phyloP scores from a whole-genome alignment of 2,888 invertebrate genomes.

The Gortyna flavago region DNA sequence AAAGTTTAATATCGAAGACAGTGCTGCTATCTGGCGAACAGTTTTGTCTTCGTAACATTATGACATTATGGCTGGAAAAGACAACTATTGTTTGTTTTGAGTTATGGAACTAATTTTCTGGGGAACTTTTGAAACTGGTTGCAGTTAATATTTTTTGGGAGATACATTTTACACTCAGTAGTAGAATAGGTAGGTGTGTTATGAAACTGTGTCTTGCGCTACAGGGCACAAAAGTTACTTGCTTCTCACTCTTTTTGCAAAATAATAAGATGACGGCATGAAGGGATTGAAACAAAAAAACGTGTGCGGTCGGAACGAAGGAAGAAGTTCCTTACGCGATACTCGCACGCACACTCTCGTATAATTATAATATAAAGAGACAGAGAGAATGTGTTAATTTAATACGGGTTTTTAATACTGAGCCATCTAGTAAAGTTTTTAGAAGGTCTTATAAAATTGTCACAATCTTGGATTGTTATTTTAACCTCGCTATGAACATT shows the following conservation, averaged over 20 bases:
- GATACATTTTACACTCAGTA: slow-evolving; percentile 5
- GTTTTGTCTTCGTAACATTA: slow-evolving; percentile 56
- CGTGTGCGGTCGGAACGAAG: no score
- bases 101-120: slow-evolving; percentile 57
- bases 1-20: slow-evolving; percentile 57
- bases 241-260: not conserved
- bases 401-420: no score
- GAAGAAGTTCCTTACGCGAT: no score
- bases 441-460: no score
- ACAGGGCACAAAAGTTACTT: not conserved
- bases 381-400: no score
- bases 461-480: no score
- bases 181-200: not conserved
- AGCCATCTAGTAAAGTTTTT: no score
- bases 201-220: no score
- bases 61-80: slow-evolving; percentile 49
- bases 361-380: no score
- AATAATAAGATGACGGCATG: not conserved
- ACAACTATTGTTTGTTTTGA: slow-evolving; percentile 59
- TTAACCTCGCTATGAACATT: no score
- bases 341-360: no score
- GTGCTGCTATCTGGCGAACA: slow-evolving; percentile 48
- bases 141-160: slow-evolving; percentile 35
- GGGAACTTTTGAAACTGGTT: slow-evolving; percentile 34
- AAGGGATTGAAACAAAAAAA: no score